Percentiles rank a stretch among this genome's conserved stretches.
These are phyloP conservation scores for Bovichtus diacanthus DNA, from an alignment of 2,797 vertebrate genomes.

Conservation along the genomic window DNA sequence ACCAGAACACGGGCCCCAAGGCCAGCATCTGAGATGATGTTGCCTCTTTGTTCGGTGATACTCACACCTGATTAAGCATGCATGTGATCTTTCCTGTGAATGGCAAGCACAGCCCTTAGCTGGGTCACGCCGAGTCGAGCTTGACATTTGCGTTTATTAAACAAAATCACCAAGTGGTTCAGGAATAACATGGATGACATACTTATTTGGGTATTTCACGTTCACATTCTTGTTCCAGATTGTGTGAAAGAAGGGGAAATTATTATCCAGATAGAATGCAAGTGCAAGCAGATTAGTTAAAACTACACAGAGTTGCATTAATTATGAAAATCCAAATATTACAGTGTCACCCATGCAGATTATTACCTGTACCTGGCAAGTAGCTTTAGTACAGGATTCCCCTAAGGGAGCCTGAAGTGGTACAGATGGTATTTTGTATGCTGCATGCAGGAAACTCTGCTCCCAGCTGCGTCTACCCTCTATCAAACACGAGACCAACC, in stretches of 20 bases:
- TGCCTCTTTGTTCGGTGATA: constrained; percentile 52
- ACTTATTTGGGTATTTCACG: constrained; percentile 29
- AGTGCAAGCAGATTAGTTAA: not conserved
- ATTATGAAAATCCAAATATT: constrained; percentile 13
- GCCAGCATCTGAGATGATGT: constrained; percentile 56
- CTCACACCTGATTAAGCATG: constrained; percentile 71
- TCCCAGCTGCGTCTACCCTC: constrained; percentile 55
- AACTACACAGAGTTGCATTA: constrained; percentile 2
- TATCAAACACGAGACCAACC: constrained; percentile 17
- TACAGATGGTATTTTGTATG: constrained; percentile 59
- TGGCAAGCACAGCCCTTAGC: constrained; percentile 44
- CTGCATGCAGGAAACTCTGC: constrained; percentile 36
- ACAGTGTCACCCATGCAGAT: constrained; percentile 10
- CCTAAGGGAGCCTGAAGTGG: constrained; percentile 21
- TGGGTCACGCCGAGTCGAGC: constrained; percentile 38
- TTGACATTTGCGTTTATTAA: constrained; percentile 70
- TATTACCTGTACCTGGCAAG: constrained; percentile 19
- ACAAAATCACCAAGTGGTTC: constrained; percentile 46
- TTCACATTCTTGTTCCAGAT: not conserved
- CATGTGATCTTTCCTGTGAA: constrained; percentile 60
- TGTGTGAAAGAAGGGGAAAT: constrained; percentile 12
- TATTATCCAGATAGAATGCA: constrained; percentile 4
- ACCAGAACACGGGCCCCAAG: constrained; percentile 54
- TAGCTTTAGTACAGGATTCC: constrained; percentile 18
- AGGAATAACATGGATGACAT: constrained; percentile 19